Conservation (phyloP, 2,113 vertebrate genomes). For the Galbula dea region DNA sequence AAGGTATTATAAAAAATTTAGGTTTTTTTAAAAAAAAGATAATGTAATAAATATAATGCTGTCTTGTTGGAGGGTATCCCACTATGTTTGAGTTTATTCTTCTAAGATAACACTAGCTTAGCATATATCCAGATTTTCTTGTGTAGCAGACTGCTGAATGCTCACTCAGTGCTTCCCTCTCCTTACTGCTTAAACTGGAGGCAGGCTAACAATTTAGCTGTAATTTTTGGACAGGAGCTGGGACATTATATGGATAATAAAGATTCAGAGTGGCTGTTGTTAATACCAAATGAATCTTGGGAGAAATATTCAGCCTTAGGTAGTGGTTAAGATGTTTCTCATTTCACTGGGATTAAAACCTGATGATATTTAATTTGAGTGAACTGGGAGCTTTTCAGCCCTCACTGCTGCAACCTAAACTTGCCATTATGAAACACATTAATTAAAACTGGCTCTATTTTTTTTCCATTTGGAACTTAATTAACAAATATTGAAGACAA, state of each 20-base stretch:
- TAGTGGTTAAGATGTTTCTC: background rate
- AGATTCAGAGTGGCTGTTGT: background rate
- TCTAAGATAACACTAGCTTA: background rate
- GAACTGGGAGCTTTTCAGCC: background rate
- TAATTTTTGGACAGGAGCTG: background rate
- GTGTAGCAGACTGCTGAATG: background rate
- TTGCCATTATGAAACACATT: background rate
- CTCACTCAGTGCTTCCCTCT: background rate
- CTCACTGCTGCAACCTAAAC: background rate
- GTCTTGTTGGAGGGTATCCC: background rate
- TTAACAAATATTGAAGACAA: background rate
- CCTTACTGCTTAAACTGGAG: background rate
- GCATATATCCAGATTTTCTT: background rate
- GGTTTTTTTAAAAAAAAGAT: background rate
- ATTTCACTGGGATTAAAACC: background rate
- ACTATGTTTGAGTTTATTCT: background rate
- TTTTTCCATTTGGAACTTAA: background rate
- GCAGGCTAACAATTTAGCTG: background rate
- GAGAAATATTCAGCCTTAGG: background rate
- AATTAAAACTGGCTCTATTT: background rate
- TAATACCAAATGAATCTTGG: background rate
- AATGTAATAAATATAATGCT: background rate
- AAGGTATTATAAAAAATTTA: background rate
- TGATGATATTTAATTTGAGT: background rate
- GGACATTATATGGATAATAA: background rate